phyloP scores from a whole-genome alignment of 92 coral and sea anemone genomes.

The Ricordea florida region DNA sequence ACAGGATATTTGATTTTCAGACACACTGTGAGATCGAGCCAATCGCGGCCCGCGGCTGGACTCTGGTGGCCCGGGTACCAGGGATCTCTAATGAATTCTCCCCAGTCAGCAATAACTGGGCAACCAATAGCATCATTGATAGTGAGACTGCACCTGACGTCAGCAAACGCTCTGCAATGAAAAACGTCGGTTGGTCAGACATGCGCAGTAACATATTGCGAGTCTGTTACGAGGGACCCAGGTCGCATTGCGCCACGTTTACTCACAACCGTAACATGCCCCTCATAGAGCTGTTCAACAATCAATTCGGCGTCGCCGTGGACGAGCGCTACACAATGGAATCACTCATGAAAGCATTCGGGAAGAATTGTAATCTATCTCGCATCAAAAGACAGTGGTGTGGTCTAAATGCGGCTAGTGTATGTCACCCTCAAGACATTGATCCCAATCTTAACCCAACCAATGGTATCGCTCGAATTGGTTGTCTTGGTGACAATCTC shows the following conservation, averaged over 20 bases:
- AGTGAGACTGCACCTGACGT: slow-evolving; percentile 68
- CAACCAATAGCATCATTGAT: slow-evolving; percentile 73
- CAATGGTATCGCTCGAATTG: slow-evolving; percentile 88
- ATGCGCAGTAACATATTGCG: slow-evolving; percentile 65
- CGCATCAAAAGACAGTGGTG: slow-evolving; percentile 87
- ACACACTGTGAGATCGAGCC: slow-evolving; percentile 86
- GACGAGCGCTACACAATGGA: slow-evolving; percentile 75
- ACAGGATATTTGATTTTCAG: slow-evolving; percentile 55
- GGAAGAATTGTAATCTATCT: slow-evolving; percentile 68
- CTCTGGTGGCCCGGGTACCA: slow-evolving; percentile 87
- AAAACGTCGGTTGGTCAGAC: slow-evolving; percentile 88
- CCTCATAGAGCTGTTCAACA: slow-evolving; percentile 78
- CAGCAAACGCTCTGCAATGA: slow-evolving; percentile 67
- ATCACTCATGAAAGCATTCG: slow-evolving; percentile 64
- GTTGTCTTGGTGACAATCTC: slow-evolving; percentile 85
- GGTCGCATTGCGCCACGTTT: slow-evolving; percentile 78
- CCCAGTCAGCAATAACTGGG: slow-evolving; percentile 96
- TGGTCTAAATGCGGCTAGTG: slow-evolving; percentile 84
- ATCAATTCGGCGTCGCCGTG: slow-evolving; percentile 84
- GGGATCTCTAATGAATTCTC: slow-evolving; percentile 83
- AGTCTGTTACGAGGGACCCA: slow-evolving; percentile 80
- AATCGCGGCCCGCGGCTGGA: slow-evolving; percentile 89
- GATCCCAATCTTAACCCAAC: slow-evolving; percentile 91
- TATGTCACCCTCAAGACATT: slow-evolving; percentile 88
- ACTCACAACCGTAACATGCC: slow-evolving; percentile 80